Percentiles rank a stretch among this genome's conserved stretches.
Evolutionary conservation across 2,797 vertebrate species (phyloP).

Genomic region (Sebastolobus alascanus): DNA sequence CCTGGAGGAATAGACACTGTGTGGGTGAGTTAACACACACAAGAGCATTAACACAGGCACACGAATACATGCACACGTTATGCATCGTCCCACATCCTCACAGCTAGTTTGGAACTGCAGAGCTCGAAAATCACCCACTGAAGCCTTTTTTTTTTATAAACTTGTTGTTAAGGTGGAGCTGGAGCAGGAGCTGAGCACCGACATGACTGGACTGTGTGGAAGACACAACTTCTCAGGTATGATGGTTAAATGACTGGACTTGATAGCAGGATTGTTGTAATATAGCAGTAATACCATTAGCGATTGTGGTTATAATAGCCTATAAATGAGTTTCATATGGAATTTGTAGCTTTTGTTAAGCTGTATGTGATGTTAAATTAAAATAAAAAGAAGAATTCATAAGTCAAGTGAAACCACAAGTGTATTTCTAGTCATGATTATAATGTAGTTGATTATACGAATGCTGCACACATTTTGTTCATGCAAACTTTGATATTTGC

Average conservation of each 20-base stretch:
- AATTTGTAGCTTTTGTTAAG: too few species aligned
- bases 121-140: background rate
- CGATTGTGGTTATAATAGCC: background rate
- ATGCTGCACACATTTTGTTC: too few species aligned
- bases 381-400: too few species aligned
- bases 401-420: too few species aligned
- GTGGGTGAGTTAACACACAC: slow-evolving; percentile 77
- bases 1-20: slow-evolving; percentile 74
- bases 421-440: too few species aligned
- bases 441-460: too few species aligned
- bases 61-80: background rate
- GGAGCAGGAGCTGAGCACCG: slow-evolving; percentile 63
- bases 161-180: slow-evolving; percentile 72
- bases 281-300: background rate
- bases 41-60: background rate
- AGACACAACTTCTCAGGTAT: slow-evolving; percentile 52
- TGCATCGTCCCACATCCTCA: background rate
- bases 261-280: background rate
- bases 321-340: too few species aligned
- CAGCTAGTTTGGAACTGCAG: background rate
- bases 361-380: too few species aligned
- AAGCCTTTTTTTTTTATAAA: background rate
- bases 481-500: background rate
- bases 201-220: slow-evolving; percentile 81
- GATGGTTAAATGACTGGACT: background rate